These are phyloP conservation scores for Sesamia inferens DNA, from an alignment of 2,888 invertebrate genomes.

Conservation along the genomic window DNA sequence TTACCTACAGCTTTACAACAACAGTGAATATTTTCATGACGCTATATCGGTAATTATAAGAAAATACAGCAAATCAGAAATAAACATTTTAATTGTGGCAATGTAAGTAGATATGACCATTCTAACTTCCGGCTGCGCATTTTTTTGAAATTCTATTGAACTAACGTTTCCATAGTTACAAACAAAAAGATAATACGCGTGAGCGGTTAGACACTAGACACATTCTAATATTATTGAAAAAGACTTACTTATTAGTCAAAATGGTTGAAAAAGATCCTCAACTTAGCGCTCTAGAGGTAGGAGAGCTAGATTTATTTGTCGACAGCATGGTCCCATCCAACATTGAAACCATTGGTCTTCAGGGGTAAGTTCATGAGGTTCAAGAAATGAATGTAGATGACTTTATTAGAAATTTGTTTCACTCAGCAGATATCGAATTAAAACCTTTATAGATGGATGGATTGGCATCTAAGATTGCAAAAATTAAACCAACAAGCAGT, in stretches of 20 bases:
- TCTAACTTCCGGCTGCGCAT: slow-evolving; percentile 47
- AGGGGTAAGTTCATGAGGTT: slow-evolving; percentile 73
- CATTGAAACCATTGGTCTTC: slow-evolving; percentile 92
- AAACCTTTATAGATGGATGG: slow-evolving; percentile 92
- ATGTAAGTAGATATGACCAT: too few species aligned
- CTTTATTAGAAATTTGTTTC: neutral
- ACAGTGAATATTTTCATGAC: too few species aligned
- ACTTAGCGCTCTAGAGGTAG: slow-evolving; percentile 90
- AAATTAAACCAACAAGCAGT: slow-evolving; percentile 97
- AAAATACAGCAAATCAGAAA: too few species aligned
- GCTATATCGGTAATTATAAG: too few species aligned
- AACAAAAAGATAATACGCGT: slow-evolving; percentile 5
- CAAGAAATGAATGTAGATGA: neutral
- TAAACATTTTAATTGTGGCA: too few species aligned
- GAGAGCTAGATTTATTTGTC: slow-evolving; percentile 94
- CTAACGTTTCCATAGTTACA: slow-evolving; percentile 51
- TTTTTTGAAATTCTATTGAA: slow-evolving; percentile 50
- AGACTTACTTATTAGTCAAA: slow-evolving; percentile 40
- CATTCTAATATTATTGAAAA: neutral
- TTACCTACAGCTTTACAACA: too few species aligned
- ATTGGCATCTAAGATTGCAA: slow-evolving; percentile 95
- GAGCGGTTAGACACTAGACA: neutral
- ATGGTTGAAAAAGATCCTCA: slow-evolving; percentile 89
- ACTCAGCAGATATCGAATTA: neutral
- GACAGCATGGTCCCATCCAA: slow-evolving; percentile 92